These are phyloP conservation scores for Corvus moneduloides DNA, from an alignment of 2,113 vertebrate species.

Conservation along the genomic window DNA sequence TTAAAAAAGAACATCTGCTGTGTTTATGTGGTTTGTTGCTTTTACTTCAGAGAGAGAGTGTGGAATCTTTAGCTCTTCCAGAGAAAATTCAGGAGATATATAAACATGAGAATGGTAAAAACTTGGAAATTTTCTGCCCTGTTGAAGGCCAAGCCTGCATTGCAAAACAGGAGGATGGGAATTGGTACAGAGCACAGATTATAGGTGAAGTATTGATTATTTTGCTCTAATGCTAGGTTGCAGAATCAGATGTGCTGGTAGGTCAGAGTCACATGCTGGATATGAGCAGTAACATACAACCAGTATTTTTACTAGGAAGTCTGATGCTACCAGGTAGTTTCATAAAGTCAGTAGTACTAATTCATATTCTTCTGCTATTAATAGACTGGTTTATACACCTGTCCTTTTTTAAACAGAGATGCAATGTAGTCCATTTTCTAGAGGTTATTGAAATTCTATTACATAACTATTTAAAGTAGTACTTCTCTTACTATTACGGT, in stretches of 20 bases:
- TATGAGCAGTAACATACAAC: background rate
- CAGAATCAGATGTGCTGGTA: background rate
- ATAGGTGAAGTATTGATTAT: constrained; percentile 72
- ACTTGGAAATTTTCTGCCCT: constrained; percentile 77
- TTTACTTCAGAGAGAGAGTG: constrained; percentile 75
- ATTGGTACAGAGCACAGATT: constrained; percentile 88
- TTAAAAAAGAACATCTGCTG: background rate
- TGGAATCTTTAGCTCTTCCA: constrained; percentile 74
- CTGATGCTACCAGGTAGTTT: background rate
- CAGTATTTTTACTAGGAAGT: background rate
- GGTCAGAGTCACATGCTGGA: background rate
- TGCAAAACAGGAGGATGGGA: constrained; percentile 79
- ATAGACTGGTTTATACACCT: background rate
- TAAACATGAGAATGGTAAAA: constrained; percentile 31
- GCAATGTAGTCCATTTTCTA: accelerated
- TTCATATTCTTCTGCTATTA: background rate
- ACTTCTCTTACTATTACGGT: background rate
- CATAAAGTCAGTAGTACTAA: background rate
- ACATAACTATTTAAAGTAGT: background rate
- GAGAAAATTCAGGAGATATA: constrained; percentile 81
- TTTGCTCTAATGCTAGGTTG: background rate
- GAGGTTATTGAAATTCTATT: background rate
- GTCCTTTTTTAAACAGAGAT: background rate
- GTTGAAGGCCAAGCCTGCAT: constrained; percentile 83
- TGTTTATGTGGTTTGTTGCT: background rate